Evolutionary conservation across 1,140 invertebrate species (phyloP).

Genomic region (Brachionus rotundiformis): DNA sequence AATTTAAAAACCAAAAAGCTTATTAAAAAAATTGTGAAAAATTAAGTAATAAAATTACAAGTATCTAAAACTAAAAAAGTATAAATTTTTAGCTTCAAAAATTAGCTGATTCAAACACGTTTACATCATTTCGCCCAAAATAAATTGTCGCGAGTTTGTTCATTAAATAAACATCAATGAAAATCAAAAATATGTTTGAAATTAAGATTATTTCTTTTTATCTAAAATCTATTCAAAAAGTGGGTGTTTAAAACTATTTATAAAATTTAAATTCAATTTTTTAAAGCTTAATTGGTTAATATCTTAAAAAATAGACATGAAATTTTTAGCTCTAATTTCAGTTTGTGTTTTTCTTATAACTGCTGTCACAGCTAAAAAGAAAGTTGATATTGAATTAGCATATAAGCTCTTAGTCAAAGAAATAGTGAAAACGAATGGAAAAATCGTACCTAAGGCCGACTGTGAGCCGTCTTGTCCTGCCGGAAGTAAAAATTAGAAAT

Average conservation of each 20-base stretch:
- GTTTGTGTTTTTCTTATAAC: background rate
- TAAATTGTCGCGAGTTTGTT: too few species aligned
- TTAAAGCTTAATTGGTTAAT: background rate
- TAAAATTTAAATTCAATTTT: background rate
- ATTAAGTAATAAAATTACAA: too few species aligned
- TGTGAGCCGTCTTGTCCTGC: conserved; percentile 20
- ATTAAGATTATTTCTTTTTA: too few species aligned
- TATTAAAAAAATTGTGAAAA: too few species aligned
- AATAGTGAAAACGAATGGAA: background rate
- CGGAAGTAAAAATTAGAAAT: conserved; percentile 5
- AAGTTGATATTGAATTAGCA: conserved; percentile 20
- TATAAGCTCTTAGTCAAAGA: conserved; percentile 14
- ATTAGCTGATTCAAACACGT: too few species aligned
- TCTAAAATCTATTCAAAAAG: too few species aligned
- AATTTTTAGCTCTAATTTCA: background rate
- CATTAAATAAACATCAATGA: too few species aligned
- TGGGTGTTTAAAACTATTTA: background rate
- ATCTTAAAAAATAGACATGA: background rate
- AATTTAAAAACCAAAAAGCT: too few species aligned
- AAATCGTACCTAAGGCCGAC: background rate
- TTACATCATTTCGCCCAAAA: too few species aligned
- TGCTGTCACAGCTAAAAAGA: background rate
- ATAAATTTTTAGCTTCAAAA: too few species aligned
- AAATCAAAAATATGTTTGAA: too few species aligned
- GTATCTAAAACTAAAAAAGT: too few species aligned